phyloP scores from a whole-genome alignment of 1,140 invertebrate species.

The Neomicropteryx cornuta region DNA sequence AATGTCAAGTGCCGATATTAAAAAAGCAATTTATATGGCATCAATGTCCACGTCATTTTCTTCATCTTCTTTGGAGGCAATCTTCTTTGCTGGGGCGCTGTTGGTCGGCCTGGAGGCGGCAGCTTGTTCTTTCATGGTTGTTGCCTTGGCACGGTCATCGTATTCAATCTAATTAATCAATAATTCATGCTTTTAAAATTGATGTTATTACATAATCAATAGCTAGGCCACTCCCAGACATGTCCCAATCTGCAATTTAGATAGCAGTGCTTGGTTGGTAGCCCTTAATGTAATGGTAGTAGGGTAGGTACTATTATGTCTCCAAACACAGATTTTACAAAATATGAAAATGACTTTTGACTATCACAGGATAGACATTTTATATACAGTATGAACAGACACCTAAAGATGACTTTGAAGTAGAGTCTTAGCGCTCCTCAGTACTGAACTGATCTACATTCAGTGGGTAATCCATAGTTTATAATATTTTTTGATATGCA shows the following conservation, averaged over 20 bases:
- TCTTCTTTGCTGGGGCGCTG: slow-evolving; percentile 32
- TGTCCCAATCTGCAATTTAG: too few relatives aligned
- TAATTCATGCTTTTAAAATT: slow-evolving; percentile 9
- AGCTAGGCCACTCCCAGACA: background rate
- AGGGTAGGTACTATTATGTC: slow-evolving; percentile 1
- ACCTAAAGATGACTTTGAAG: too few relatives aligned
- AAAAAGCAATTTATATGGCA: slow-evolving; percentile 68
- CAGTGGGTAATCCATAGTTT: too few relatives aligned
- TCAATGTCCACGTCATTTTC: slow-evolving; percentile 83
- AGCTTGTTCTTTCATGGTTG: slow-evolving; percentile 56
- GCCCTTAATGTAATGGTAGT: background rate
- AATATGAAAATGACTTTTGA: slow-evolving; percentile 14
- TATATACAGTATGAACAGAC: background rate
- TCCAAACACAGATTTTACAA: slow-evolving; percentile 5
- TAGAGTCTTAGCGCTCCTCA: too few relatives aligned
- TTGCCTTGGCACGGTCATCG: slow-evolving; percentile 69
- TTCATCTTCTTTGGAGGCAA: slow-evolving; percentile 53
- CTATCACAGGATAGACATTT: slow-evolving; percentile 12
- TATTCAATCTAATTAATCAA: slow-evolving; percentile 62
- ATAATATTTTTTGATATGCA: too few relatives aligned
- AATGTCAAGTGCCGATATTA: too few relatives aligned
- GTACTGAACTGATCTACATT: too few relatives aligned
- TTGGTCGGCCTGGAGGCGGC: slow-evolving; percentile 22
- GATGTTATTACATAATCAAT: background rate
- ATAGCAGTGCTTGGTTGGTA: too few relatives aligned